phyloP scores from a whole-genome alignment of 2,113 vertebrate genomes.

The Cyphomyrus discorhynchus region DNA sequence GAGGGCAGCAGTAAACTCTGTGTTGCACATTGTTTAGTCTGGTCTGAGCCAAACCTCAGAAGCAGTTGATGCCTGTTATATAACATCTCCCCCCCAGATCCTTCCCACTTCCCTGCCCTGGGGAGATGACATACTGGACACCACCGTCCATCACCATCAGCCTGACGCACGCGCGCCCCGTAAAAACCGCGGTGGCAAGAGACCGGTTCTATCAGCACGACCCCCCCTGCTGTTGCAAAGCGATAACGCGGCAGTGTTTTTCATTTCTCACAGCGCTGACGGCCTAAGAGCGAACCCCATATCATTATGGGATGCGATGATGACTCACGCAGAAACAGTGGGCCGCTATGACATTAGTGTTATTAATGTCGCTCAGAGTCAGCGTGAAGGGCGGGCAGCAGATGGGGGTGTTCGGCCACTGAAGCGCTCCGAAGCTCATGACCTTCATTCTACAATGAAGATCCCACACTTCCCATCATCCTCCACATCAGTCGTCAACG shows the following conservation, averaged over 20 bases:
- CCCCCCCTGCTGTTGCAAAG: not conserved
- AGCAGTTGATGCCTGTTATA: not conserved
- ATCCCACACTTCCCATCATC: not conserved
- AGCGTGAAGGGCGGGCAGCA: not conserved
- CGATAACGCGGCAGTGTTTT: not conserved
- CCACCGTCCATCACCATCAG: not conserved
- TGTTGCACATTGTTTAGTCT: not conserved
- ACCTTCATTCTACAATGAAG: not conserved
- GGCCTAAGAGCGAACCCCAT: not conserved
- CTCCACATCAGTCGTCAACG: not conserved
- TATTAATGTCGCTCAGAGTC: not conserved
- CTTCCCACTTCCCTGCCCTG: not conserved
- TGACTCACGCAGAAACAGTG: conserved; percentile 1
- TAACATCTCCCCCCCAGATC: not conserved
- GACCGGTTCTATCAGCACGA: not conserved
- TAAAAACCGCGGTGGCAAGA: not conserved
- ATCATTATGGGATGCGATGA: conserved; percentile 11
- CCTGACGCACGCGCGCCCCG: not conserved
- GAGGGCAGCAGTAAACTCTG: not conserved
- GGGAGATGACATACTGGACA: not conserved
- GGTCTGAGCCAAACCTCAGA: not conserved
- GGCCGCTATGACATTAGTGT: not conserved
- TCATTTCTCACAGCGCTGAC: not conserved
- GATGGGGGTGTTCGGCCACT: not conserved
- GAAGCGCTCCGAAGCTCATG: not conserved